Conservation (phyloP, 2,113 vertebrate species). For the Pelmatolapia mariae region DNA sequence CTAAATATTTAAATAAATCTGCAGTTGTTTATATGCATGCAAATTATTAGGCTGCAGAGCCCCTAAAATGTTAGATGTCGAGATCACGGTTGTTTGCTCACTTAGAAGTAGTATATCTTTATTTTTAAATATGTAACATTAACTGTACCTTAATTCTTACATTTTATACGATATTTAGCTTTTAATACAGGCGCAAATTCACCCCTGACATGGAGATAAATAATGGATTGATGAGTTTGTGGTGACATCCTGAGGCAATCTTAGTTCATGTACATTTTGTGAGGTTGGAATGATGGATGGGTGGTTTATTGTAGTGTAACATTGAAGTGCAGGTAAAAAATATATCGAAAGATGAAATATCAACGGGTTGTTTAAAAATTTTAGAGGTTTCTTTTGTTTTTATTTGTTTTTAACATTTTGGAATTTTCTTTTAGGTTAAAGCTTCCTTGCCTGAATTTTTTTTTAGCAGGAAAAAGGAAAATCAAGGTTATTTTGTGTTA, state of each 20-base stretch:
- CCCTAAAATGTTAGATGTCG: background rate
- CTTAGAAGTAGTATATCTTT: background rate
- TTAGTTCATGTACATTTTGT: background rate
- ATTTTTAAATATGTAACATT: background rate
- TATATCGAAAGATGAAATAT: background rate
- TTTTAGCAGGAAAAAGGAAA: background rate
- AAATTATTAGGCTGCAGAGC: background rate
- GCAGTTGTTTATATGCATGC: background rate
- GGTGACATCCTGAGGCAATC: background rate
- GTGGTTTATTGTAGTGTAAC: background rate
- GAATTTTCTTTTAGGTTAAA: background rate
- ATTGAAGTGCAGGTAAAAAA: background rate
- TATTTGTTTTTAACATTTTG: background rate
- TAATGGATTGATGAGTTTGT: background rate
- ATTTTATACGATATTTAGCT: background rate
- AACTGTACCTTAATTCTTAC: background rate
- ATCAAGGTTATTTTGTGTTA: background rate
- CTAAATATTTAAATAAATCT: background rate
- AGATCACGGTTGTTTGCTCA: background rate
- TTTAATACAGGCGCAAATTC: background rate
- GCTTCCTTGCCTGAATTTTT: background rate
- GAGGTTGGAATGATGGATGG: background rate
- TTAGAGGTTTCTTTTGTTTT: background rate
- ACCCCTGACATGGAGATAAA: background rate
- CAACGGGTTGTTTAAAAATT: background rate